phyloP scores from a whole-genome alignment of 2,888 invertebrate species.

The Cremastobaeus sp. region DNA sequence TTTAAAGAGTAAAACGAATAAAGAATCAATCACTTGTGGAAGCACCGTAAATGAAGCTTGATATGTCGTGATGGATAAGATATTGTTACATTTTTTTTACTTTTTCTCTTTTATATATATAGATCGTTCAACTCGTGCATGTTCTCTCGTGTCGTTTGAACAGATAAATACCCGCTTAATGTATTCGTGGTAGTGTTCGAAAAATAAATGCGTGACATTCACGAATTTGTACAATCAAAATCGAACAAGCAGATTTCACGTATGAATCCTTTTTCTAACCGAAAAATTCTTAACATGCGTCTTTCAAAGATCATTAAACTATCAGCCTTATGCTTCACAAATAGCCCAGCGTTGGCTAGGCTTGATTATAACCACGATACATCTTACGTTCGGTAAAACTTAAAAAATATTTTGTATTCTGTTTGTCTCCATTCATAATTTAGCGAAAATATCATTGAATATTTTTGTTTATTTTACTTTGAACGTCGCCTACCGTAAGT shows the following conservation, averaged over 20 bases:
- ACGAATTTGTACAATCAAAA: constrained; percentile 55
- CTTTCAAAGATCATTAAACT: constrained; percentile 53
- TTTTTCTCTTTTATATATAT: constrained; percentile 6
- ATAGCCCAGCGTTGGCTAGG: constrained; percentile 31
- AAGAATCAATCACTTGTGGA: constrained; percentile 52
- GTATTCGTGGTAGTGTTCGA: constrained; percentile 43
- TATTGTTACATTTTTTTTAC: constrained; percentile 13
- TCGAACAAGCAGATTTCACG: constrained; percentile 49
- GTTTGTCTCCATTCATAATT: constrained; percentile 44
- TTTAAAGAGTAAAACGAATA: constrained; percentile 40
- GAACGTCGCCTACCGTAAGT: constrained; percentile 31
- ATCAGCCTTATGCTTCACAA: constrained; percentile 60
- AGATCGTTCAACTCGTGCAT: constrained; percentile 11
- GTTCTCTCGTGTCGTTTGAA: constrained; percentile 26
- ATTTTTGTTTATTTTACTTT: constrained; percentile 6
- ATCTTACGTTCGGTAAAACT: constrained; percentile 54
- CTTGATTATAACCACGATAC: constrained; percentile 53
- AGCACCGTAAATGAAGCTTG: constrained; percentile 55
- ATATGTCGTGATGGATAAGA: constrained; percentile 53
- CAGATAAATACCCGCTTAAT: constrained; percentile 41
- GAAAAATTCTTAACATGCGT: constrained; percentile 38
- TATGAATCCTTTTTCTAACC: constrained; percentile 37
- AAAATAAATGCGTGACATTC: constrained; percentile 42
- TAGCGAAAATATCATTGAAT: constrained; percentile 53
- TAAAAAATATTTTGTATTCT: constrained; percentile 53